Percentiles rank a stretch among this genome's conserved stretches.
These are phyloP conservation scores for Crotalus helleri DNA, from an alignment of 2,113 vertebrate species.

Conservation along the genomic window DNA sequence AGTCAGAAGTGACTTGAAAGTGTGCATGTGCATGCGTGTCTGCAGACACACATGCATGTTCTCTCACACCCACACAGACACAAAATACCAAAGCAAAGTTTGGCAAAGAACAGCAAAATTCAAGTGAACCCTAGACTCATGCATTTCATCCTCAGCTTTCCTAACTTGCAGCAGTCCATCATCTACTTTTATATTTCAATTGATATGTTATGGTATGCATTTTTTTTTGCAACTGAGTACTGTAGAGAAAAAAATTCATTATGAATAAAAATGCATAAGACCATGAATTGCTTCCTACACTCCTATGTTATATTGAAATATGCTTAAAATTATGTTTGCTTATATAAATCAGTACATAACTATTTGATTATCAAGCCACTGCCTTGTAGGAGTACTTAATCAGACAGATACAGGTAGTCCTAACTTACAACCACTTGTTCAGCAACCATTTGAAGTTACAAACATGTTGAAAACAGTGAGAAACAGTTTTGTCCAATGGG, in stretches of 20 bases:
- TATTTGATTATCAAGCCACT: neutral
- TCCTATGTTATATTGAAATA: neutral
- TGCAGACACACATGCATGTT: too few species aligned
- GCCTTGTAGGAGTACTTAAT: neutral
- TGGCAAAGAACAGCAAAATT: neutral
- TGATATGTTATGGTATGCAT: neutral
- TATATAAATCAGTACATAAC: neutral
- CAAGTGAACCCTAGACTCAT: neutral
- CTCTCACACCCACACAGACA: neutral
- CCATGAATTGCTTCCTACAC: neutral
- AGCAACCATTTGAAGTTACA: neutral
- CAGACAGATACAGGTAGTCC: neutral
- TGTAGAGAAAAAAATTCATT: neutral
- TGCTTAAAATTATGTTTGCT: neutral
- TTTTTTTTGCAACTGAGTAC: neutral
- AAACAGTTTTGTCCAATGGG: neutral
- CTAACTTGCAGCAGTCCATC: neutral
- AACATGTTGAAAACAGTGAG: neutral
- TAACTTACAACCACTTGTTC: neutral
- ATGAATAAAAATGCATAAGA: neutral
- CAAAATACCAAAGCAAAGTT: neutral
- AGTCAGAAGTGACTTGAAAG: neutral
- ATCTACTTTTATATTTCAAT: neutral
- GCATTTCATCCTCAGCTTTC: neutral
- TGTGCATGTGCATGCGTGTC: neutral